Evolutionary conservation across 2,888 invertebrate species (phyloP).

Genomic region (Mesoligia furuncula): DNA sequence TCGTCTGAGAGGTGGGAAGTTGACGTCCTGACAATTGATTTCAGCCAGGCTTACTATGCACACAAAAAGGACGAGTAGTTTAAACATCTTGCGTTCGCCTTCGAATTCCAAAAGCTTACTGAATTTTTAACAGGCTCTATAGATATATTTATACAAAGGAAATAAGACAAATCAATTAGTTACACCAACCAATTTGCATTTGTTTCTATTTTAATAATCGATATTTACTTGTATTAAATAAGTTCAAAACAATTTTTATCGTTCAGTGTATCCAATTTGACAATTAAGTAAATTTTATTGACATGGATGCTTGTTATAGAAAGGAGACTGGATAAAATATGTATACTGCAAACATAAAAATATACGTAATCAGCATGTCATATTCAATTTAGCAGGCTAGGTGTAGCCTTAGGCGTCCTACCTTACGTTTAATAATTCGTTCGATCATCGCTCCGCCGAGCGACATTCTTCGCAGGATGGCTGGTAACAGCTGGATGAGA

Average conservation of each 20-base stretch:
- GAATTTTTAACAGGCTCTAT: too few relatives aligned
- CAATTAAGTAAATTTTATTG: neutral
- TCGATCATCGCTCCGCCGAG: too few relatives aligned
- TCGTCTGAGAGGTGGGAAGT: neutral
- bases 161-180: neutral
- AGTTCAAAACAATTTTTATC: too few relatives aligned
- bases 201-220: neutral
- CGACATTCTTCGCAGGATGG: too few relatives aligned
- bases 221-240: neutral
- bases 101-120: neutral
- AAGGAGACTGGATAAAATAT: neutral
- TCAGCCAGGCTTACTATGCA: neutral
- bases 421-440: too few relatives aligned
- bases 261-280: neutral
- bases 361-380: neutral
- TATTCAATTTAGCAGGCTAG: neutral
- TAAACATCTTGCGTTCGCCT: neutral
- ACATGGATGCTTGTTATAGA: neutral
- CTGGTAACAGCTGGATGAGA: neutral
- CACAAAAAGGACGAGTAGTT: slow-evolving; percentile 1
- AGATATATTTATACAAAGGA: neutral
- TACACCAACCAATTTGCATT: neutral
- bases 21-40: neutral
- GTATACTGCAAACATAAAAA: neutral
- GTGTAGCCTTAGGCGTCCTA: too few relatives aligned